phyloP scores from a whole-genome alignment of 2,797 vertebrate genomes.

The Florisuga fusca region DNA sequence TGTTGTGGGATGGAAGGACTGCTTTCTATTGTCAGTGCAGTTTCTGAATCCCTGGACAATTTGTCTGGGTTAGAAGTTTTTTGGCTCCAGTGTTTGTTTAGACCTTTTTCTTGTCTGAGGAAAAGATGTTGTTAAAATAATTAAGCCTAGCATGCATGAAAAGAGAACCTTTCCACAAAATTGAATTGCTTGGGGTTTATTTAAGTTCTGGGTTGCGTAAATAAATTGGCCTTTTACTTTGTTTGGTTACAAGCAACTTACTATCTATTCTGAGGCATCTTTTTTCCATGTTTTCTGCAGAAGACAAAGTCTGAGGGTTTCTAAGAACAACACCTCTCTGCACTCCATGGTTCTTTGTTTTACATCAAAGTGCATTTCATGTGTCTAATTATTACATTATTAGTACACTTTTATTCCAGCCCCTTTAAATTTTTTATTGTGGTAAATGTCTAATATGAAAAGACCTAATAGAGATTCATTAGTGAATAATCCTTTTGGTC shows the following conservation, averaged over 20 bases:
- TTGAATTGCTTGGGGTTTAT: slow-evolving; percentile 51
- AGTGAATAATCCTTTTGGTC: background rate
- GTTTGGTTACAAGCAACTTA: slow-evolving; percentile 34
- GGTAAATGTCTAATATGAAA: background rate
- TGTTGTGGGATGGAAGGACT: slow-evolving; percentile 44
- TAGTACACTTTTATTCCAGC: background rate
- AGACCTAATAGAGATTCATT: background rate
- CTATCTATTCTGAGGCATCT: background rate
- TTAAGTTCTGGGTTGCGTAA: slow-evolving; percentile 36
- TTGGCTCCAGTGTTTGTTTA: slow-evolving; percentile 59
- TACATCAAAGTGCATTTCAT: background rate
- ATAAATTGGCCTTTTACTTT: slow-evolving; percentile 32
- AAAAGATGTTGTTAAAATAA: slow-evolving; percentile 55
- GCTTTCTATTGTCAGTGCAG: slow-evolving; percentile 22
- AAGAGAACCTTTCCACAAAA: slow-evolving; percentile 50
- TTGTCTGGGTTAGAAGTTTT: slow-evolving; percentile 57
- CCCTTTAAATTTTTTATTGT: background rate
- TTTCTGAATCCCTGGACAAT: slow-evolving; percentile 63
- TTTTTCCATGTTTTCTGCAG: background rate
- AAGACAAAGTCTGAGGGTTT: background rate
- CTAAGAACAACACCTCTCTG: background rate
- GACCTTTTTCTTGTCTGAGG: slow-evolving; percentile 27
- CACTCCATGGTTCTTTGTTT: background rate
- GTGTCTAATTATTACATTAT: background rate
- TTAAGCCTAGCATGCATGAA: slow-evolving; percentile 42